Percentiles rank a stretch among this genome's conserved stretches.
Conservation (phyloP, 37 sponge, comb jelly and placozoan species). For the Geodia barretti region DNA sequence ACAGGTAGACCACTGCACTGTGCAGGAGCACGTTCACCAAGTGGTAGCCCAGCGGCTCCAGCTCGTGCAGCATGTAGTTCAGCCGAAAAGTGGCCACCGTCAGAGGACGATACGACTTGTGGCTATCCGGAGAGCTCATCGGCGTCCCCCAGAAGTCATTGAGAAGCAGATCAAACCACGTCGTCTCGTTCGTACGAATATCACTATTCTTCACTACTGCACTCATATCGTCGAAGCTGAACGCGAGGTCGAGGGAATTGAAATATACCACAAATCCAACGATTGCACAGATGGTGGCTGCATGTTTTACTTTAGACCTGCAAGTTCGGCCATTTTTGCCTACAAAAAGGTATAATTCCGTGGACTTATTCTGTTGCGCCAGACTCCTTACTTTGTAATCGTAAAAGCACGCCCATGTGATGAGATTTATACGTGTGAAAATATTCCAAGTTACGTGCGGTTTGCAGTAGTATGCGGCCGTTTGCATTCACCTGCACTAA, state of each 20-base stretch:
- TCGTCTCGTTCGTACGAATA: constrained; percentile 48
- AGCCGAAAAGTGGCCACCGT: constrained; percentile 81
- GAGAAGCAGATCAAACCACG: constrained; percentile 72
- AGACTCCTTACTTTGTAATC: no score
- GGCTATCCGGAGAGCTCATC: constrained; percentile 67
- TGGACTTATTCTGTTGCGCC: no score
- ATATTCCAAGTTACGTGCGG: no score
- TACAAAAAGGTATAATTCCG: no score
- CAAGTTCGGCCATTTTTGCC: no score
- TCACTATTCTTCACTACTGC: constrained; percentile 83
- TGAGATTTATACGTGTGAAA: no score
- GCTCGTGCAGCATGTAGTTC: constrained; percentile 72
- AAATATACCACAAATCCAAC: constrained; percentile 62
- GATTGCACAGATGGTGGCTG: constrained; percentile 27
- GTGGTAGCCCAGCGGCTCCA: constrained; percentile 90
- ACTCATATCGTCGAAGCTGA: constrained; percentile 90
- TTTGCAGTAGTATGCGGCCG: no score
- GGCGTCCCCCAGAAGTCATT: constrained; percentile 97
- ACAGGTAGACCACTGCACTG: constrained; percentile 75
- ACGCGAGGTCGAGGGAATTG: constrained; percentile 65
- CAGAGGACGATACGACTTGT: constrained; percentile 93
- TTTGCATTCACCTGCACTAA: no score
- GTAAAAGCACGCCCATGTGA: no score
- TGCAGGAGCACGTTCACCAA: constrained; percentile 87
- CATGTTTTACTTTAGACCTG: no score